phyloP scores from a whole-genome alignment of 2,797 vertebrate species.

The Hippoglossus hippoglossus region DNA sequence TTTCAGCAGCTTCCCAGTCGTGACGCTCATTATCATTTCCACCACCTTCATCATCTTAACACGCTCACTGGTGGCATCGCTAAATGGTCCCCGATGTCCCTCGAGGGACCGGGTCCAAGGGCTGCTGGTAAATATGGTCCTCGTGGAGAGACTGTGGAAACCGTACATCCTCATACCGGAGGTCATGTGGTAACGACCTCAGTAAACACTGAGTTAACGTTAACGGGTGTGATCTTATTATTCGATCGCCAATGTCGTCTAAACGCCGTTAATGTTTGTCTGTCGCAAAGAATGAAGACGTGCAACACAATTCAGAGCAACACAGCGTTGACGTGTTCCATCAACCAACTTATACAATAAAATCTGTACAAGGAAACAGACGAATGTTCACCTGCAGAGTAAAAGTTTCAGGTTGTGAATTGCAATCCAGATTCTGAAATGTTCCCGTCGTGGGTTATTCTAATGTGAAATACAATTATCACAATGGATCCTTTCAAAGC shows the following conservation, averaged over 20 bases:
- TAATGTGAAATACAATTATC: constrained; percentile 34
- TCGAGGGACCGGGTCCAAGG: constrained; percentile 28
- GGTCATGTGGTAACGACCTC: constrained; percentile 11
- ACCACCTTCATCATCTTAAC: constrained; percentile 57
- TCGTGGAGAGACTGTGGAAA: constrained; percentile 16
- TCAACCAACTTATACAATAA: no score
- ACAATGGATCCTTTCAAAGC: constrained; percentile 24
- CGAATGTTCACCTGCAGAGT: no score
- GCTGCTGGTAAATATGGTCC: constrained; percentile 26
- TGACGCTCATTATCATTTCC: constrained; percentile 57
- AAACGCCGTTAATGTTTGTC: no score
- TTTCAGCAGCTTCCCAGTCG: constrained; percentile 47
- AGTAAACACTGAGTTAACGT: no score
- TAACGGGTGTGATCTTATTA: no score
- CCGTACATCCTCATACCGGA: not conserved
- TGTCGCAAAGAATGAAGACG: no score
- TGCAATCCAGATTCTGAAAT: constrained; percentile 9
- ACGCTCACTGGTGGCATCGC: constrained; percentile 28
- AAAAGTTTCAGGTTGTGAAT: no score
- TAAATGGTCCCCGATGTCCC: constrained; percentile 52
- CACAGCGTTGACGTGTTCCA: no score
- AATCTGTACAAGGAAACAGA: no score
- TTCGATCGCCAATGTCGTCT: no score
- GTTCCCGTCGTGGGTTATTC: not conserved
- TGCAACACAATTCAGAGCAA: no score